Evolutionary conservation across 2,797 vertebrate genomes (phyloP), one percentile per base, ranked within the genome.

Genomic region (Ispidina picta): DNA sequence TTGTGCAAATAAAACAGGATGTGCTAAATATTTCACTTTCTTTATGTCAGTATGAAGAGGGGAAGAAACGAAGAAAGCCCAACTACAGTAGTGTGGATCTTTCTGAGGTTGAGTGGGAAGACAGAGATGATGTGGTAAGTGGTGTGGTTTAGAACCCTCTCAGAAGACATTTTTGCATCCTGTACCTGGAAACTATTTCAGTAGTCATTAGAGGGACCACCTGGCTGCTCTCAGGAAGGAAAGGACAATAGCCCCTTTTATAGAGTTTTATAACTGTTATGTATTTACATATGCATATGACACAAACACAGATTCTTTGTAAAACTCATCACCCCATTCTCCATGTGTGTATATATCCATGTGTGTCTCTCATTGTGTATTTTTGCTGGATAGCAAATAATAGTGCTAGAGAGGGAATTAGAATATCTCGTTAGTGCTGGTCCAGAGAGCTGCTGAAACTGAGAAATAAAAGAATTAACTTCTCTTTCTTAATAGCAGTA

Each of bases 51-150:
- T 99, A 99, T 68, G 98, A 99, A 98, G 98, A 99, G 59, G 98
- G 98, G 29, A 98, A 99, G 96, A 99, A 99, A 96, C 97, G 99
- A 96, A 98, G 98, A 90, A 99, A 99, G 81, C 98, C 99, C 52
- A 98, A 99, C 97, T 99, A 99, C 93, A 99, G 98, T 63, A 99
- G 99, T 4, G 99, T 99, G 92, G 99, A 99, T 96, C 98, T 99
- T 62, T 99, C 99, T 2, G 99, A 99, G 96, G 99, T 99, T 19
- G 99, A 99, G 89, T 99, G 99, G 99, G 99, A 99, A 93, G 99
- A 99, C 97, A 98, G 98, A 88, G 98, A 99, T 69, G 98, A 99
- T 88, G 98, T 98, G 94, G 99, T 99, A 98, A 73, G 98, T 96
- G 49, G 55, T 73, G 31, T 71, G 39, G 83, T 93, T 73, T 54